A percentile compares a stretch with the other conserved stretches of the same genome.
phyloP scores from a whole-genome alignment of 1,140 invertebrate species.

The Hylyphantes graminicola region DNA sequence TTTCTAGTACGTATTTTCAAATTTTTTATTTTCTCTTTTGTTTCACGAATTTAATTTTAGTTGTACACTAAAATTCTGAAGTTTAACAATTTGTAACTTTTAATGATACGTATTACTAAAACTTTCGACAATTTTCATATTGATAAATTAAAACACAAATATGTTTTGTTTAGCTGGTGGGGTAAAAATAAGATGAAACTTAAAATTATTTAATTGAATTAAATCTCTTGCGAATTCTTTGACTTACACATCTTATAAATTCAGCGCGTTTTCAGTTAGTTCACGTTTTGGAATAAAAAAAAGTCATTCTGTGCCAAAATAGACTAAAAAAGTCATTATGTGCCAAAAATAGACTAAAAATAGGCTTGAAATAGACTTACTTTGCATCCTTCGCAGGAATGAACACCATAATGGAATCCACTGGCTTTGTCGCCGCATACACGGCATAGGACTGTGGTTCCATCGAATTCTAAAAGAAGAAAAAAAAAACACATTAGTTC shows the following conservation, averaged over 20 bases:
- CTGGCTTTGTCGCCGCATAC: constrained; percentile 99
- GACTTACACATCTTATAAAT: not conserved
- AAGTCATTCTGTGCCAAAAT: not conserved
- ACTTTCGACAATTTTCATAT: too few relatives aligned
- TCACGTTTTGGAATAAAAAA: not conserved
- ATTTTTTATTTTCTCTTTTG: too few relatives aligned
- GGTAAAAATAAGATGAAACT: too few relatives aligned
- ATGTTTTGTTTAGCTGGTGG: too few relatives aligned
- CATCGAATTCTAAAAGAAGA: constrained; percentile 96
- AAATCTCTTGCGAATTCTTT: too few relatives aligned
- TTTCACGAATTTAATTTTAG: too few relatives aligned
- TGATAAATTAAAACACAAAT: too few relatives aligned
- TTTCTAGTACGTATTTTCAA: too few relatives aligned
- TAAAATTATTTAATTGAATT: too few relatives aligned
- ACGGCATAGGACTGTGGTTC: constrained; percentile 95
- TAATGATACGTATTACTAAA: too few relatives aligned
- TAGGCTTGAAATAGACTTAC: constrained; percentile 73
- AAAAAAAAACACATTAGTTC: constrained; percentile 65
- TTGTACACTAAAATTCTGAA: too few relatives aligned
- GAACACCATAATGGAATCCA: constrained; percentile 99
- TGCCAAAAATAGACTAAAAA: not conserved
- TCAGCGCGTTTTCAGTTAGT: not conserved
- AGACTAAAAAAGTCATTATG: not conserved
- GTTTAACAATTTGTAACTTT: too few relatives aligned
- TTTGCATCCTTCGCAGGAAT: constrained; percentile 99